phyloP scores from a whole-genome alignment of 1,140 invertebrate species.

The Pseudomyrmex flavicornis region DNA sequence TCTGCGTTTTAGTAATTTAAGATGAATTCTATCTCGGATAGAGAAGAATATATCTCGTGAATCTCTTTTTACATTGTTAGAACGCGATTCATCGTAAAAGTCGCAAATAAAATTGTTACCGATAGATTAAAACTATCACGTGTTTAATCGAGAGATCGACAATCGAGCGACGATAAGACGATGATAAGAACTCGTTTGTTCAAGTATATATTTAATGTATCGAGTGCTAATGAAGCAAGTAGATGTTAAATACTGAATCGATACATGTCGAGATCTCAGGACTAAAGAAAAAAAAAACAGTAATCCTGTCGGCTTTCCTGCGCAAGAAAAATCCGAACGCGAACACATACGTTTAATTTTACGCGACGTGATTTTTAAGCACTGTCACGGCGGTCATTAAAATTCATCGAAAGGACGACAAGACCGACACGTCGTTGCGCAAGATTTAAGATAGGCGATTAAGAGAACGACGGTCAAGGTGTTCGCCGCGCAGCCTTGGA shows the following conservation, averaged over 20 bases:
- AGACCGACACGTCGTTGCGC: constrained; percentile 54
- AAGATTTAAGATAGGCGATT: constrained; percentile 59
- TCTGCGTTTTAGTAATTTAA: no score
- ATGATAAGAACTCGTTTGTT: constrained; percentile 34
- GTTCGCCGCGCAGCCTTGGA: constrained; percentile 26
- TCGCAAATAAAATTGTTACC: no score
- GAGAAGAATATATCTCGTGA: no score
- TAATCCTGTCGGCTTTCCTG: constrained; percentile 34
- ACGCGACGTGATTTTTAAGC: constrained; percentile 46
- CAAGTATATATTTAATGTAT: constrained; percentile 19
- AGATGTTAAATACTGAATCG: constrained; percentile 42
- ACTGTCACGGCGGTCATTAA: constrained; percentile 41
- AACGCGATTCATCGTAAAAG: no score
- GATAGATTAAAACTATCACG: neutral
- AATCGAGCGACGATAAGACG: constrained; percentile 17
- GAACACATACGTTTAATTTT: constrained; percentile 35
- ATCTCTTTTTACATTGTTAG: no score
- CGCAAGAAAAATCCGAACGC: constrained; percentile 39
- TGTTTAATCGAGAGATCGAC: neutral
- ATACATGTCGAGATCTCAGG: constrained; percentile 8
- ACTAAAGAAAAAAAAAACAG: neutral
- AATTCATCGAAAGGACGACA: constrained; percentile 52
- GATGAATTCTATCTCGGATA: no score
- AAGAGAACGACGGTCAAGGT: constrained; percentile 46
- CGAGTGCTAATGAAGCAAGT: constrained; percentile 39